Conservation (phyloP, 1,140 invertebrate species). For the Brachionus angularis region DNA sequence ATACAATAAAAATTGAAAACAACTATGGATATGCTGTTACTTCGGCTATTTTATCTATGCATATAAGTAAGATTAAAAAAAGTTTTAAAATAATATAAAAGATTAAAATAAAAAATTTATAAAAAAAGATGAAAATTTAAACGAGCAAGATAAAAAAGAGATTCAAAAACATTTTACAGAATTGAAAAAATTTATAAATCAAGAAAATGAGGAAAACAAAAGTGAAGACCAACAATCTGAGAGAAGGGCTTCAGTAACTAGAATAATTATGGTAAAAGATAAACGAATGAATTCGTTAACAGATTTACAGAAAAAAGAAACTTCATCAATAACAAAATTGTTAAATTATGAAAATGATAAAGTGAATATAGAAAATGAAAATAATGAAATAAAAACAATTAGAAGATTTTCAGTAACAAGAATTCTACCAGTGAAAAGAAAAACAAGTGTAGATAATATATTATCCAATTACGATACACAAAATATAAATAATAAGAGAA, state of each 20-base stretch:
- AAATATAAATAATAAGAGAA: background rate
- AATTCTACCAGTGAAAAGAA: conserved; percentile 18
- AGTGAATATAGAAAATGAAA: no score
- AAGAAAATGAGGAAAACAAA: no score
- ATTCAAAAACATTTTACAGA: no score
- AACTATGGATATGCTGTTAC: background rate
- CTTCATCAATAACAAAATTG: no score
- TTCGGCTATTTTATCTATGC: background rate
- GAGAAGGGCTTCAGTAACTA: conserved; percentile 4
- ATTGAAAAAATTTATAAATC: no score
- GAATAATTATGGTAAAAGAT: conserved; percentile 13
- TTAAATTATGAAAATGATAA: no score
- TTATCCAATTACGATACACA: background rate
- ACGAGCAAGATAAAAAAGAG: no score
- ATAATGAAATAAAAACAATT: no score
- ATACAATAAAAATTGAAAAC: conserved; percentile 12
- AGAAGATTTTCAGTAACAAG: conserved; percentile 4
- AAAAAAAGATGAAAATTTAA: no score
- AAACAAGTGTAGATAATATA: conserved; percentile 10
- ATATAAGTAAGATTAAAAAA: background rate
- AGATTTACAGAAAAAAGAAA: background rate
- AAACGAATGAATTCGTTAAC: background rate
- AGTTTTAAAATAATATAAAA: background rate
- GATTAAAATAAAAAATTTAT: no score
- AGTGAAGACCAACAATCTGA: no score